Percentiles rank a stretch among this genome's conserved stretches.
phyloP scores from a whole-genome alignment of 2,113 vertebrate species.

The Limanda limanda region DNA sequence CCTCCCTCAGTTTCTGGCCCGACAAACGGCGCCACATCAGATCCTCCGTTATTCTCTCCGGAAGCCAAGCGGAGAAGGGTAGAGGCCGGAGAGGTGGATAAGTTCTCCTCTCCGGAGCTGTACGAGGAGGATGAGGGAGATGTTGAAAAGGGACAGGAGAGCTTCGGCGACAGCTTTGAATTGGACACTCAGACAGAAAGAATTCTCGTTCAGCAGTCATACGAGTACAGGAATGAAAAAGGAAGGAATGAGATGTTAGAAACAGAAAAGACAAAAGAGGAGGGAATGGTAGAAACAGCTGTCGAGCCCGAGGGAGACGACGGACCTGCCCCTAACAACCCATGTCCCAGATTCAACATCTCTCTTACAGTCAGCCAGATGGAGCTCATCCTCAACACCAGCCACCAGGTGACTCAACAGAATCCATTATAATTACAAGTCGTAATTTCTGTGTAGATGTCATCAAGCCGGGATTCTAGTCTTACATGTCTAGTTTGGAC shows the following conservation, averaged over 20 bases:
- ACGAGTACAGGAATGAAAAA: not conserved
- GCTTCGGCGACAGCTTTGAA: conserved; percentile 92
- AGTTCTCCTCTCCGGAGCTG: conserved; percentile 78
- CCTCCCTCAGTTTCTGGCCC: not conserved
- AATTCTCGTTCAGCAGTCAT: conserved; percentile 84
- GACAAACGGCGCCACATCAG: conserved; percentile 12
- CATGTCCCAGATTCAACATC: conserved; percentile 76
- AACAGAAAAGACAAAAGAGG: conserved; percentile 11
- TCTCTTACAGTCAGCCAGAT: conserved; percentile 94
- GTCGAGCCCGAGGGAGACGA: conserved; percentile 16
- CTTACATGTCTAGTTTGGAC: no score
- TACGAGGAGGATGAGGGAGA: conserved; percentile 54
- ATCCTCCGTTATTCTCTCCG: conserved; percentile 52
- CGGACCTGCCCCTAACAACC: not conserved
- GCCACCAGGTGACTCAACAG: conserved; percentile 79
- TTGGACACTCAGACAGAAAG: conserved; percentile 93
- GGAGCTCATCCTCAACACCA: conserved; percentile 88
- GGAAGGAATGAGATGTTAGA: not conserved
- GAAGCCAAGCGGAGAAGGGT: conserved; percentile 73
- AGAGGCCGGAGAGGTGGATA: conserved; percentile 51
- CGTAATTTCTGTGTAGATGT: no score
- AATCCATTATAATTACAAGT: not conserved
- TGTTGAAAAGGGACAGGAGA: conserved; percentile 72
- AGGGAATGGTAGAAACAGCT: not conserved
- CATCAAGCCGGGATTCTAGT: no score